These are phyloP conservation scores for Picathartes gymnocephalus DNA, from an alignment of 2,113 vertebrate species.

Conservation along the genomic window DNA sequence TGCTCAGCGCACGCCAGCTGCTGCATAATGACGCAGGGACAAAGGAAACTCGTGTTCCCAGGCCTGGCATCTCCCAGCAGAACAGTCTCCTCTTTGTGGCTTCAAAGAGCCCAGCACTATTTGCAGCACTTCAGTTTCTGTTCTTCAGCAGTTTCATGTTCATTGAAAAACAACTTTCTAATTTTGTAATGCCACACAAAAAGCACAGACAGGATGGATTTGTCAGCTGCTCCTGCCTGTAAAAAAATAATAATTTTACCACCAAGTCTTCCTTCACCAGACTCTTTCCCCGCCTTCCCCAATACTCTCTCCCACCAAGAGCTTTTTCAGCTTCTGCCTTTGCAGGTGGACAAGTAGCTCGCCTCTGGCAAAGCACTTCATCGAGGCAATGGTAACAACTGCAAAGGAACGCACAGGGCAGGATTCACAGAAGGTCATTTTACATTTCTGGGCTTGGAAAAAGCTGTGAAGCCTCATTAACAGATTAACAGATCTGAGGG, in stretches of 20 bases:
- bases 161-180: slow-evolving; percentile 7
- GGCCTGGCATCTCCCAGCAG: neutral
- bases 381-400: rapidly evolving
- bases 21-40: neutral
- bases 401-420: neutral
- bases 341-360: neutral
- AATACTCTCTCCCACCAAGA: neutral
- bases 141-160: slow-evolving; percentile 5
- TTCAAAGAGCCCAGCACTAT: neutral
- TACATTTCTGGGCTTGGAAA: neutral
- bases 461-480: neutral
- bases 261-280: neutral
- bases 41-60: slow-evolving; percentile 12
- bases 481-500: neutral
- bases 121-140: neutral
- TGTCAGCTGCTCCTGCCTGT: neutral
- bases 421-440: neutral
- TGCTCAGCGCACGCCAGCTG: neutral
- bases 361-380: neutral
- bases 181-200: neutral
- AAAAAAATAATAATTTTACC: neutral
- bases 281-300: neutral
- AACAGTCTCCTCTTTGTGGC: slow-evolving; percentile 43
- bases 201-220: neutral
- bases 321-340: neutral